A percentile compares a stretch with the other conserved stretches of the same genome.
Conservation (phyloP, 2,888 invertebrate species). For the Notocelia uddmanniana region DNA sequence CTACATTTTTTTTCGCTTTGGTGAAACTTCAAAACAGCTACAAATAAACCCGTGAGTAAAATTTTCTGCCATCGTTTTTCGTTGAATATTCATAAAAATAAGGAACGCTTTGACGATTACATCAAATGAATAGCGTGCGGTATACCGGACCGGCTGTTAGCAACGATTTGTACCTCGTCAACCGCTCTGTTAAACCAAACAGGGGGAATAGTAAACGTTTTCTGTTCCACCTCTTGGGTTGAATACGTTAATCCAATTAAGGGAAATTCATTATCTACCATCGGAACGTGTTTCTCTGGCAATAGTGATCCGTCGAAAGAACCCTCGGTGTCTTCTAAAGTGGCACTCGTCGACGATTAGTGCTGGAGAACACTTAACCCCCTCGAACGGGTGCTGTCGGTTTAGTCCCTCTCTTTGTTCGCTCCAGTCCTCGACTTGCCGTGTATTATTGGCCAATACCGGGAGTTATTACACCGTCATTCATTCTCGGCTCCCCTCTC, state of each 20-base stretch:
- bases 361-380: constrained; percentile 73
- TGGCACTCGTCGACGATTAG: constrained; percentile 77
- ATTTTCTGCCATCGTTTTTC: constrained; percentile 56
- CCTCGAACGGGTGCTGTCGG: constrained; percentile 66
- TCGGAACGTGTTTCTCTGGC: constrained; percentile 73
- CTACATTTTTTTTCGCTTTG: constrained; percentile 52
- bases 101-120: constrained; percentile 49
- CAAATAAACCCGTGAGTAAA: constrained; percentile 55
- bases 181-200: constrained; percentile 39
- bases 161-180: constrained; percentile 26
- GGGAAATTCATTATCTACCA: constrained; percentile 75
- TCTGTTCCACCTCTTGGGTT: constrained; percentile 56
- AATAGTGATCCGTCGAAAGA: constrained; percentile 78
- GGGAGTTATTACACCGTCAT: constrained; percentile 56
- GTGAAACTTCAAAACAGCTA: constrained; percentile 42
- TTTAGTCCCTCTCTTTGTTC: constrained; percentile 68
- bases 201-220: constrained; percentile 52
- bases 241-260: constrained; percentile 76
- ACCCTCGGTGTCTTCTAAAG: constrained; percentile 74
- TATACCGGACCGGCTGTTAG: constrained; percentile 7
- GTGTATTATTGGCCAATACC: constrained; percentile 68
- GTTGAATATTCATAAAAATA: constrained; percentile 66
- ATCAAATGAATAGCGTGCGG: constrained; percentile 41
- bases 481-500: constrained; percentile 36
- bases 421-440: constrained; percentile 60